Evolutionary conservation across 2,797 vertebrate species (phyloP).

Genomic region (Harpagifer antarcticus): DNA sequence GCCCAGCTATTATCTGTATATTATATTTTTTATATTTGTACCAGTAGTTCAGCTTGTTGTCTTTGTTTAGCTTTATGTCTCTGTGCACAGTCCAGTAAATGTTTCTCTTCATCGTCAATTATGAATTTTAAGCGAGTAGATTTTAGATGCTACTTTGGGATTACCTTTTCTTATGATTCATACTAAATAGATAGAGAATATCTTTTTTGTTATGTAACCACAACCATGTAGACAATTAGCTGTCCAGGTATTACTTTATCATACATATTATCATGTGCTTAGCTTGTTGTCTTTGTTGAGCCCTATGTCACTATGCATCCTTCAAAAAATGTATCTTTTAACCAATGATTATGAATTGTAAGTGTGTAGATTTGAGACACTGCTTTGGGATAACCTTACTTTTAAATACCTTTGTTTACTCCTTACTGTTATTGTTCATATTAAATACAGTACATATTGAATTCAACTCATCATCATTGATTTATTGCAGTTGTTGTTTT

Average conservation of each 20-base stretch:
- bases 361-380: neutral
- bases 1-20: neutral
- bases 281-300: too few species aligned
- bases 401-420: neutral
- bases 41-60: too few species aligned
- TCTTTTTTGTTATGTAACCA: too few species aligned
- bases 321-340: neutral
- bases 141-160: neutral
- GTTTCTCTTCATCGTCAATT: neutral
- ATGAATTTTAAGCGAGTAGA: neutral
- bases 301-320: too few species aligned
- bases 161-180: neutral
- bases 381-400: neutral
- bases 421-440: neutral
- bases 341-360: neutral
- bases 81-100: neutral
- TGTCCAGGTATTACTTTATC: too few species aligned
- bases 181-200: too few species aligned
- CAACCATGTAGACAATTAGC: too few species aligned
- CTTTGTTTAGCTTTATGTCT: neutral
- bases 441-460: neutral
- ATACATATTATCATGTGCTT: too few species aligned
- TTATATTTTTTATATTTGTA: neutral
- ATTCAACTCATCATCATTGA: neutral
- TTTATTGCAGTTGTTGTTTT: constrained; percentile 1